These are phyloP conservation scores for Lobophora halterata DNA, from an alignment of 2,888 invertebrate genomes.

Conservation along the genomic window DNA sequence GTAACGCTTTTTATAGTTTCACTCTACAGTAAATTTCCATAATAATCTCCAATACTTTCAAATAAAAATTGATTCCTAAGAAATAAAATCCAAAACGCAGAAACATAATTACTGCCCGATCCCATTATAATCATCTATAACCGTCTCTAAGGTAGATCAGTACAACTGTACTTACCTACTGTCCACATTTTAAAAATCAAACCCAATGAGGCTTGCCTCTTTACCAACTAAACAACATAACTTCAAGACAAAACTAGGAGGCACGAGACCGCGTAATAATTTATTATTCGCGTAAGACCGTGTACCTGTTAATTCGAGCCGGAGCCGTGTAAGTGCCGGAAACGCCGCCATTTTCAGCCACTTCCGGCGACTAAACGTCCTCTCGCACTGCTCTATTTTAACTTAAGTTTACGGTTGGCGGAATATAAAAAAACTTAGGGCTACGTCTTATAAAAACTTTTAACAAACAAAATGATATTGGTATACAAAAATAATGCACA, in stretches of 20 bases:
- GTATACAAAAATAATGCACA: too few species aligned
- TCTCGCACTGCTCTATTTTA: conserved; percentile 35
- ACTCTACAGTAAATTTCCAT: too few species aligned
- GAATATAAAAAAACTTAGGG: conserved; percentile 6
- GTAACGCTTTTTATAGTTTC: too few species aligned
- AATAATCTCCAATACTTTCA: too few species aligned
- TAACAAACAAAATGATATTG: too few species aligned
- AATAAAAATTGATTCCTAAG: too few species aligned
- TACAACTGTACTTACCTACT: too few species aligned
- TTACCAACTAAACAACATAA: conserved; percentile 17
- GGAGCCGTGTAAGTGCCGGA: conserved; percentile 36
- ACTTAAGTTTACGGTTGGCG: conserved; percentile 18
- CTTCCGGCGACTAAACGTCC: conserved; percentile 45
- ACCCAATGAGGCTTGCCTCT: conserved; percentile 10
- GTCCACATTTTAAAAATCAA: neutral
- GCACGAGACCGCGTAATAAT: conserved; percentile 26
- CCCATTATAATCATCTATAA: too few species aligned
- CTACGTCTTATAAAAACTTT: too few species aligned
- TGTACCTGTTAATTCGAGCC: conserved; percentile 34
- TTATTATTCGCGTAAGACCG: conserved; percentile 26
- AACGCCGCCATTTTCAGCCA: conserved; percentile 47
- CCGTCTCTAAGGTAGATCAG: too few species aligned
- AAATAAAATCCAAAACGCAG: too few species aligned
- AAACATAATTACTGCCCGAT: too few species aligned
- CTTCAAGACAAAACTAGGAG: conserved; percentile 12